Base-by-base conservation (phyloP, 2,888 invertebrate genomes). In the Sthenelais limicola region DNA sequence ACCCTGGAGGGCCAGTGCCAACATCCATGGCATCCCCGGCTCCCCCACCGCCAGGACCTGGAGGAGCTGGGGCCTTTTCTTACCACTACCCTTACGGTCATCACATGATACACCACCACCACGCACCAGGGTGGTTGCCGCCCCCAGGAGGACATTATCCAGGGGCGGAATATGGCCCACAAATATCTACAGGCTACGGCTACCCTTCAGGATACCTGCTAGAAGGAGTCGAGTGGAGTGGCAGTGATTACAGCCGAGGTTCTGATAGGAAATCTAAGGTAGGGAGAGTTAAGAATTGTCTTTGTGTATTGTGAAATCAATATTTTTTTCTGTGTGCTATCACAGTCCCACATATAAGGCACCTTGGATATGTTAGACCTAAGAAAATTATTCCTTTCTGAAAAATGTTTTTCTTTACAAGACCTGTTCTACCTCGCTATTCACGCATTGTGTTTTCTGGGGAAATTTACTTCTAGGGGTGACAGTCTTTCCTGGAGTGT, bases 211-310 rank as follows among this genome's bases (percentile, higher is more conserved):
- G 56, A 15, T 62, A 62, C 62, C 35, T 38, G 3, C 1, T 38
- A 26, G 62, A 38, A 15, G 62, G 62, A 35, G 43, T 62, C 38
- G 62, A 62, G 38, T 62, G 38, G 35, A 62, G 38, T 9, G 62
- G 62, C 3, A n/a, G 38, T 24, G 62, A 62, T 35, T 62, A 43
- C 38, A 28, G 24, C 9, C 18, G 62, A 9, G 28, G 3, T 15
- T 12, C 62, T 18, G 62, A 62, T 7, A 21, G 62, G 4, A 62
- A 62, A 38, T 3, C 18, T 43, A 62, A 35, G 62, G 62, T 62
- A 35, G 26, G 62, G 7, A 4, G 30, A 32, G n/a, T n/a, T n/a
- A n/a, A n/a, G n/a, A n/a, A n/a, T n/a, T n/a, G n/a, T n/a, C n/a
- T n/a, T n/a, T n/a, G n/a, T n/a, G n/a, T n/a, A n/a, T n/a, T n/a